Base-by-base conservation (phyloP, 2,888 invertebrate species). In the Beris morrisii region DNA sequence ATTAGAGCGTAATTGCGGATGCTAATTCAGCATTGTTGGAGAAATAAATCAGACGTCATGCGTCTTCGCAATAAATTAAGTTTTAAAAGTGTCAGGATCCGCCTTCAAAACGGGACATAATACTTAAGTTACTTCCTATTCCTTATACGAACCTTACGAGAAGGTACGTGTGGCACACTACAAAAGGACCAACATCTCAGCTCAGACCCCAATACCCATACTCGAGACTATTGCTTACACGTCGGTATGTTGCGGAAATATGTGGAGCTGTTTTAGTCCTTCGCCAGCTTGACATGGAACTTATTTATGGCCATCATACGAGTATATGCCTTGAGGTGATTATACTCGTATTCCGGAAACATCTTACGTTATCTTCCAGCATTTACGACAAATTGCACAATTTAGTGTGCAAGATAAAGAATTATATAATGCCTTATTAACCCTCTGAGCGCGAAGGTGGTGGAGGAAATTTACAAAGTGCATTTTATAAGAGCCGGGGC, bases 1-100 rank as follows among this genome's bases (percentile, higher is more conserved):
- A 69, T 71, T 70, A 70, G 70, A 69, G 68, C 70, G 72, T 71
- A 71, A 71, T 70, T 71, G 68, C 67, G 69, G 68, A 71, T 69
- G 70, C 68, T 70, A 70, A 72, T 71, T 70, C 70, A 68, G 68
- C 66, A 67, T 59, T 69, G 66, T 68, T 68, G 61, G 64, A 57
- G 67, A 71, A 64, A 69, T 71, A 69, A 70, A 70, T 69, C 70
- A 69, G 69, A 63, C 65, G 66, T 67, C 70, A 67, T 64, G 65
- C 67, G 67, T 67, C 69, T 64, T 68, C 64, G 67, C 69, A 52
- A 71, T 71, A 72, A 72, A 71, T 71, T 69, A 68, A 59, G 69
- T 70, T 64, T 69, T 68, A 70, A 70, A 70, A 70, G 67, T 68
- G 69, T 70, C 67, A 65, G 64, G 38, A 64, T 65, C 54, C 56